These are phyloP conservation scores for Cranoglanis bouderius DNA, from an alignment of 2,113 vertebrate species.

Conservation along the genomic window DNA sequence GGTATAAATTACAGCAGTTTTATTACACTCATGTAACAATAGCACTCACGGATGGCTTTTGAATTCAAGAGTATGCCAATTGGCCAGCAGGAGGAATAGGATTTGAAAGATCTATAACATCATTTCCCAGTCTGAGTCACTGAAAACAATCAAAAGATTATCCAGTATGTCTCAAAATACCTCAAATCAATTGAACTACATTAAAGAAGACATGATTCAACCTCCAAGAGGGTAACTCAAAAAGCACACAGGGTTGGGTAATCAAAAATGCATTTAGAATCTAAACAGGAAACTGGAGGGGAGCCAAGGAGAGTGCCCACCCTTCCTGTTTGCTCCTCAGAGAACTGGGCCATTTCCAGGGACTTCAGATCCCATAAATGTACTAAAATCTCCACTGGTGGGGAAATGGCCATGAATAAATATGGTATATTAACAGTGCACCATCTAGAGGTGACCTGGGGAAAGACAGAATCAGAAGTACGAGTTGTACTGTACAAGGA, in stretches of 20 bases:
- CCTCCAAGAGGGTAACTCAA: neutral
- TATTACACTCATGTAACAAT: neutral
- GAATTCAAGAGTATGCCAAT: neutral
- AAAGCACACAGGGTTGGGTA: slow-evolving; percentile 1
- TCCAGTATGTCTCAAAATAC: neutral
- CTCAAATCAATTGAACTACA: neutral
- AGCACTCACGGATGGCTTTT: neutral
- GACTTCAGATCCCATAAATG: slow-evolving; percentile 16
- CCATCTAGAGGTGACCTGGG: slow-evolving; percentile 37
- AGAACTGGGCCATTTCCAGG: slow-evolving; percentile 32
- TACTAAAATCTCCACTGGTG: slow-evolving; percentile 1
- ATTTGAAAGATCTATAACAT: neutral
- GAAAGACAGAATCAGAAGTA: neutral
- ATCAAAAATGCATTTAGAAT: slow-evolving; percentile 31
- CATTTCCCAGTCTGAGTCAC: neutral
- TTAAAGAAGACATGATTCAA: neutral
- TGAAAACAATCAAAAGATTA: neutral
- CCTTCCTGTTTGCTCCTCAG: slow-evolving; percentile 58
- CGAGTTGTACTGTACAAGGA: neutral
- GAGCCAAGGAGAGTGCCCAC: slow-evolving; percentile 51
- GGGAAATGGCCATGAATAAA: neutral
- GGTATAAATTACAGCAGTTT: neutral
- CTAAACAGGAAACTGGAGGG: slow-evolving; percentile 57
- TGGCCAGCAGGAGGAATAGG: neutral
- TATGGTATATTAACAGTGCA: neutral